A percentile compares a stretch with the other conserved stretches of the same genome.
Conservation (phyloP, 2,888 invertebrate species). For the Cynaeus angustus region DNA sequence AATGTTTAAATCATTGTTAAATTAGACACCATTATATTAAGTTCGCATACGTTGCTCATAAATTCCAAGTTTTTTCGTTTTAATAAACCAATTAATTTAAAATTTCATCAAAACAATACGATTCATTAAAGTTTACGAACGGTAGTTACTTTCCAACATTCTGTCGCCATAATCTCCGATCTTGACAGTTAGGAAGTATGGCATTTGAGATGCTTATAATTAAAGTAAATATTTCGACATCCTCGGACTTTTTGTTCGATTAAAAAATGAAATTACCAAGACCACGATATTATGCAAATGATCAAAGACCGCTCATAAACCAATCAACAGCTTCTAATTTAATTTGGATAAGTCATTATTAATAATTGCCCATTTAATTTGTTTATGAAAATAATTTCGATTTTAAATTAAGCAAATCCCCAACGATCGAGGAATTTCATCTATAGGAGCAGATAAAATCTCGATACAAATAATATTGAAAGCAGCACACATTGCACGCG, state of each 20-base stretch:
- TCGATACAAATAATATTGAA: conserved; percentile 53
- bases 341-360: conserved; percentile 42
- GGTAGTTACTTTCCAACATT: conserved; percentile 17
- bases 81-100: conserved; percentile 31
- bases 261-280: conserved; percentile 21
- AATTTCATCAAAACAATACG: conserved; percentile 30
- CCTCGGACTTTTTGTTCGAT: conserved; percentile 11
- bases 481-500: conserved; percentile 56
- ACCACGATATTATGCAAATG: conserved; percentile 25
- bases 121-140: conserved; percentile 19
- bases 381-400: conserved; percentile 44
- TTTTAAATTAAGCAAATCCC: conserved; percentile 51
- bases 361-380: conserved; percentile 46
- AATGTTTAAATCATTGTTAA: conserved; percentile 22
- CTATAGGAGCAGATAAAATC: conserved; percentile 46
- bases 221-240: conserved; percentile 23
- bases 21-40: conserved; percentile 14
- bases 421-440: conserved; percentile 48
- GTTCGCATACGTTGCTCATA: conserved; percentile 6
- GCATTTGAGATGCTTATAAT: conserved; percentile 22
- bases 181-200: conserved; percentile 21
- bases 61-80: conserved; percentile 15
- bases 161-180: conserved; percentile 33
- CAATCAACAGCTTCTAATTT: conserved; percentile 22
- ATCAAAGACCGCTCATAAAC: conserved; percentile 24